Conservation (phyloP, 2,888 invertebrate species). For the Athalia cordata region DNA sequence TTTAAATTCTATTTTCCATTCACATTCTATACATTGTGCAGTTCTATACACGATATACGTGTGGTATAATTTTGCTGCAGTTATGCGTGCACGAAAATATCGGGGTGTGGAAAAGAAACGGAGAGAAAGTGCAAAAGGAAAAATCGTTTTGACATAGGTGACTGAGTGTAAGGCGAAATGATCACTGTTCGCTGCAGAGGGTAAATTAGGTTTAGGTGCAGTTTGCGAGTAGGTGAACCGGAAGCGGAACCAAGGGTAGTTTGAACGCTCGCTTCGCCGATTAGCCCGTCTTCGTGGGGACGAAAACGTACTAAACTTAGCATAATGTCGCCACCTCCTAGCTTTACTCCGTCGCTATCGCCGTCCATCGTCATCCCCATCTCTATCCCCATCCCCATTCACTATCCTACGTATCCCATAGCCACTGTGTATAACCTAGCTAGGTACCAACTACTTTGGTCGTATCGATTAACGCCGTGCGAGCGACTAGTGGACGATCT, state of each 20-base stretch:
- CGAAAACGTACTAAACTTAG: conserved; percentile 39
- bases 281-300: conserved; percentile 33
- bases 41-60: no score
- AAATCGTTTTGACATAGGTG: no score
- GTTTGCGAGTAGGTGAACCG: conserved; percentile 35
- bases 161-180: no score
- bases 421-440: not conserved
- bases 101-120: no score
- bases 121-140: no score
- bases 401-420: not conserved
- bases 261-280: conserved; percentile 16
- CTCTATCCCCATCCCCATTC: not conserved
- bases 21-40: not conserved
- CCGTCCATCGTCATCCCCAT: conserved; percentile 1
- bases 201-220: conserved; percentile 4
- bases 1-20: not conserved
- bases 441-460: not conserved
- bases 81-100: no score
- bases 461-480: conserved; percentile 14
- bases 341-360: conserved; percentile 3
- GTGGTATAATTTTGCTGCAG: no score
- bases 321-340: conserved; percentile 38
- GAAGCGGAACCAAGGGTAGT: conserved; percentile 18
- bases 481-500: not conserved
- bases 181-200: no score